A percentile compares a stretch with the other conserved stretches of the same genome.
Evolutionary conservation across 2,888 invertebrate species (phyloP).

Genomic region (Dolichopus griseipennis): DNA sequence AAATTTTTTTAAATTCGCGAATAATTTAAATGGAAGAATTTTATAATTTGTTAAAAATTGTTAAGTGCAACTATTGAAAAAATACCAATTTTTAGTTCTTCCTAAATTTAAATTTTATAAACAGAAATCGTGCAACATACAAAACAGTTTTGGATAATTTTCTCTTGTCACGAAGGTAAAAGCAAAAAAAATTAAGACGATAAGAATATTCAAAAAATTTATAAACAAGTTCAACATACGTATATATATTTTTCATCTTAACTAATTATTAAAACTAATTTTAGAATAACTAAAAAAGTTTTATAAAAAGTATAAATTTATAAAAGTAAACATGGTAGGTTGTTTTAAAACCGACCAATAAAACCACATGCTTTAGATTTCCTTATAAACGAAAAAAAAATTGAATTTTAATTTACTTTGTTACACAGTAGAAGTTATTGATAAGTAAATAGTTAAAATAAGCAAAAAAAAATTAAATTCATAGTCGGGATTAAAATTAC

Average conservation of each 20-base stretch:
- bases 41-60: constrained; percentile 3
- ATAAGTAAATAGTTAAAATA: background rate
- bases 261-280: no score
- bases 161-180: constrained; percentile 6
- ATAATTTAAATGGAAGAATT: constrained; percentile 6
- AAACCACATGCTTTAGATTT: constrained; percentile 1
- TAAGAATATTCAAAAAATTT: background rate
- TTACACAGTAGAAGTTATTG: background rate
- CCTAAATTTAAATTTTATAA: background rate
- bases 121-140: background rate
- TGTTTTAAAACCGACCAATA: background rate
- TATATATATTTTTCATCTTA: background rate
- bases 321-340: background rate
- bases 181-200: background rate
- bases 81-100: background rate
- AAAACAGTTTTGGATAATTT: constrained; percentile 6
- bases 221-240: background rate
- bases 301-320: no score
- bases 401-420: background rate
- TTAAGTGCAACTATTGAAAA: background rate
- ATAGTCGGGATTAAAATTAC: background rate
- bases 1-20: background rate
- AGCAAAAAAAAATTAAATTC: background rate
- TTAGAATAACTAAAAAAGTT: no score
- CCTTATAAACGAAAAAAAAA: background rate